Evolutionary conservation across 1,140 invertebrate genomes (phyloP).

Genomic region (Bombus pascuorum): DNA sequence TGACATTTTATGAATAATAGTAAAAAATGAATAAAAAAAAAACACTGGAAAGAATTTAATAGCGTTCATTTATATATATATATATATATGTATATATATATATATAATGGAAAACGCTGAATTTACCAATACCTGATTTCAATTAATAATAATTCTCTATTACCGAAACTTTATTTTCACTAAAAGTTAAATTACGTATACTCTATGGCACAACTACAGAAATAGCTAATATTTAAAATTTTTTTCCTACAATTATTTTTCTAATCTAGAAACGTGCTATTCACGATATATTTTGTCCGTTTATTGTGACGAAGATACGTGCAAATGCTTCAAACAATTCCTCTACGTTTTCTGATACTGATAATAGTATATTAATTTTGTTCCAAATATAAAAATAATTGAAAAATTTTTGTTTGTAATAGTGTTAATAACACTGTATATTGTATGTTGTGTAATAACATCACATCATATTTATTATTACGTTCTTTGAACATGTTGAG

Average conservation of each 20-base stretch:
- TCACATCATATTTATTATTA: background rate
- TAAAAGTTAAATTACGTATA: constrained; percentile 41
- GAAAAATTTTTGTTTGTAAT: background rate
- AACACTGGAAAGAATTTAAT: background rate
- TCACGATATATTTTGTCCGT: constrained; percentile 15
- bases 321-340: constrained; percentile 8
- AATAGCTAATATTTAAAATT: background rate
- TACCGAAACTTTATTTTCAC: constrained; percentile 21
- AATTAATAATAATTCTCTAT: constrained; percentile 24
- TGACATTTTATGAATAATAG: too few relatives aligned
- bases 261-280: constrained; percentile 19
- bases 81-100: background rate
- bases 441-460: background rate
- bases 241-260: background rate
- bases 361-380: background rate
- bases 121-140: constrained; percentile 46
- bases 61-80: background rate
- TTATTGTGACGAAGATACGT: constrained; percentile 23
- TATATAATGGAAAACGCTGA: constrained; percentile 35
- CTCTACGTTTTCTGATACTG: background rate
- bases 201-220: constrained; percentile 41
- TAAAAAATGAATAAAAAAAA: background rate
- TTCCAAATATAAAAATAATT: background rate
- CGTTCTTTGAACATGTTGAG: background rate
- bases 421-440: too few relatives aligned